phyloP scores from a whole-genome alignment of 2,113 vertebrate species.

The Ictidomys tridecemlineatus region DNA sequence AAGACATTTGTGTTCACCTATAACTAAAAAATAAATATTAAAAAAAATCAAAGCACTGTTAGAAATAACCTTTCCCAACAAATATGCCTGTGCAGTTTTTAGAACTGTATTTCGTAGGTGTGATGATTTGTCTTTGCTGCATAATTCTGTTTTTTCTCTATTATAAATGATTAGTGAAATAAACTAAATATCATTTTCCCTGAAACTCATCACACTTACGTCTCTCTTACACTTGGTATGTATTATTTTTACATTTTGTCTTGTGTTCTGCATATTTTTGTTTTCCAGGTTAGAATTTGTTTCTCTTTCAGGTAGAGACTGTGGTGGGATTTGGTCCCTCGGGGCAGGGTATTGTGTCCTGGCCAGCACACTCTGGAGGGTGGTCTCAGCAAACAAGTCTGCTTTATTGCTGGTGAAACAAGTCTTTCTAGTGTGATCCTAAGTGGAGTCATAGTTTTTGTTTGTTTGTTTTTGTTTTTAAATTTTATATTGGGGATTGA shows the following conservation, averaged over 20 bases:
- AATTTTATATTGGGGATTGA: no score
- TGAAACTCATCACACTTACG: neutral
- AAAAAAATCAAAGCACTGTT: neutral
- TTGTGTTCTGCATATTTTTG: neutral
- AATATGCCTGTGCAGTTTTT: neutral
- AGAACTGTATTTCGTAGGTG: neutral
- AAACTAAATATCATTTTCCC: neutral
- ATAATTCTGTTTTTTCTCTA: neutral
- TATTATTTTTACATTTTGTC: neutral
- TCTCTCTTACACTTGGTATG: neutral
- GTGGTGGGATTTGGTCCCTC: neutral
- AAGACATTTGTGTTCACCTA: no score
- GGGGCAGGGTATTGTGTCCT: neutral
- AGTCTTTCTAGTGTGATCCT: no score
- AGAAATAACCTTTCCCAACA: neutral
- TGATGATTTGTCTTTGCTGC: neutral
- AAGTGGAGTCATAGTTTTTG: neutral
- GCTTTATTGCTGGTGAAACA: neutral
- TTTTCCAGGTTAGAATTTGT: neutral
- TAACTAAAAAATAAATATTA: no score
- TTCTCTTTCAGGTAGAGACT: neutral
- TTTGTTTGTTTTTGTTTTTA: neutral
- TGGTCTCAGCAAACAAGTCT: neutral
- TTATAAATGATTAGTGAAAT: neutral
- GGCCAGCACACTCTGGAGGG: accelerated